Evolutionary conservation across 1,140 invertebrate species (phyloP).

Genomic region (Planococcus citri): DNA sequence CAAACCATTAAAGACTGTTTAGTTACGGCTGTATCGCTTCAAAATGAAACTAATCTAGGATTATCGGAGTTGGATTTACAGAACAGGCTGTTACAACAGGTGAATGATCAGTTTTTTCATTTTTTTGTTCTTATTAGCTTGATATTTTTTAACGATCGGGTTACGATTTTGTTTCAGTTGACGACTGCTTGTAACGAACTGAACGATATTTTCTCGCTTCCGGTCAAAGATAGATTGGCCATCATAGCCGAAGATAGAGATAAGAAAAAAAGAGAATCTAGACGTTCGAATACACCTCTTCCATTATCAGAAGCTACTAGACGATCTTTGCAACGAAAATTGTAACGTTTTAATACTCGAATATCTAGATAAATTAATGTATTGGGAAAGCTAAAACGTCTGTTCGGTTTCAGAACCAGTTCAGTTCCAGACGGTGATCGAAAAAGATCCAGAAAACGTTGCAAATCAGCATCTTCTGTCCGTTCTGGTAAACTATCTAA

Average conservation of each 20-base stretch:
- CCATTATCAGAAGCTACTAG: neutral
- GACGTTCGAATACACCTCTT: neutral
- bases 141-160: neutral
- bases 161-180: slow-evolving; percentile 15
- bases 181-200: slow-evolving; percentile 24
- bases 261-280: neutral
- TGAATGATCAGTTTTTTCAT: neutral
- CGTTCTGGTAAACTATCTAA: neutral
- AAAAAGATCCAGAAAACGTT: neutral
- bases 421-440: neutral
- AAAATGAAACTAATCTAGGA: slow-evolving; percentile 8
- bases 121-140: too few species aligned
- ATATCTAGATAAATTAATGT: neutral
- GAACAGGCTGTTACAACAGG: slow-evolving; percentile 22
- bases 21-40: slow-evolving; percentile 23
- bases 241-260: slow-evolving; percentile 21
- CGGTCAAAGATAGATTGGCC: slow-evolving; percentile 20
- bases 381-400: neutral
- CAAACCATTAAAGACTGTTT: slow-evolving; percentile 25
- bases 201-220: slow-evolving; percentile 22
- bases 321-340: neutral
- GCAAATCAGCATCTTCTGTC: neutral
- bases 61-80: slow-evolving; percentile 21
- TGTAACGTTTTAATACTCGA: neutral
- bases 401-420: neutral